Base-by-base conservation (phyloP, 30 jellyfish, hydroid and myxozoan species). In the Aurelia sp. region DNA sequence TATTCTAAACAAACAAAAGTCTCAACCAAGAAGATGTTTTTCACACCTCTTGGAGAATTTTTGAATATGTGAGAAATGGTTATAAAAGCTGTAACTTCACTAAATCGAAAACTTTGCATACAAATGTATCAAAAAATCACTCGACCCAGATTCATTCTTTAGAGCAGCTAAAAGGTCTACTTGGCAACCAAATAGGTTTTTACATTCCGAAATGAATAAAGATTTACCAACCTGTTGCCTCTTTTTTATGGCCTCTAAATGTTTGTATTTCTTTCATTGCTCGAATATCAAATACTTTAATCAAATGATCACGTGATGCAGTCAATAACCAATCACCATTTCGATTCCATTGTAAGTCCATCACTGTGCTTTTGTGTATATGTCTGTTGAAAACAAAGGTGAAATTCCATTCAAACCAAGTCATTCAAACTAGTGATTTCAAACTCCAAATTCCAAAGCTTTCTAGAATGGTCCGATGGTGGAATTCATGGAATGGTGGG, bases 191-290 rank as follows among this genome's bases (percentile, higher is more conserved):
- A 5, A 4, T 44, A 18, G 35, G 13, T 59, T 11, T 4, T 0
- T n/a, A 1, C 16, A 59, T 35, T 59, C 16, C 37, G 15, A 10
- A 59, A 59, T 0, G 7, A 59, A 37, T 35, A 27, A 0, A 37
- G 40, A 23, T 40, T 22, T 13, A 30, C 93, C 53, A 57, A 94
- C 98, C 96, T 20, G 97, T 92, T 21, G 98, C 98, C 55, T 96
- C 99, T 30, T 90, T 96, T 80, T 96, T 96, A 92, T 96, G 98
- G 1, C 99, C 99, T 69, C 99, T 82, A 61, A 96, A 96, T 3
- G 98, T 88, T 59, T 77, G 92, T 21, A 96, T 70, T 69, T 87
- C 98, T 50, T 82, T 87, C 99, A 96, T 96, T 20, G 92, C 92
- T 68, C 99, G 91, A 4, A 96, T 91, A 77, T 96, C 99, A 53